Evolutionary conservation across 2,797 vertebrate species (phyloP), one percentile per base, ranked within the genome.

Genomic region (Alectoris magna): DNA sequence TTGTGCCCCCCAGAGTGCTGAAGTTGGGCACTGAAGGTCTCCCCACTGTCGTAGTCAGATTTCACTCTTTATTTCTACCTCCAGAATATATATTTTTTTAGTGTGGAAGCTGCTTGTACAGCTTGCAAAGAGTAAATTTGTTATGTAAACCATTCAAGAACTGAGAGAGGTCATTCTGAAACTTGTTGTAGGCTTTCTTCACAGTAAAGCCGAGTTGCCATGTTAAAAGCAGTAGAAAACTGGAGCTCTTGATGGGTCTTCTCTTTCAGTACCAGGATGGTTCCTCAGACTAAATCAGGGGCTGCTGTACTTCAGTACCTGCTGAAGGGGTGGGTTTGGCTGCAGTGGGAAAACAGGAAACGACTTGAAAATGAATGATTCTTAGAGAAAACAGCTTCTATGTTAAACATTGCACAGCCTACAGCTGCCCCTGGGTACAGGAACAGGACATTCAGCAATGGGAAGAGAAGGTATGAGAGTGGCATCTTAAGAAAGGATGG

Each of bases 301-400:
- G 87, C 14, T 91, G 91, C 93, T 85, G 66, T 82, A 16, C 82
- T 72, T 91, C 34, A 58, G 36, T 36, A 88, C 90, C 91, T 96
- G 91, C 96, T 96, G 97, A 94, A 93, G 75, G 80, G 92, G 71
- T 85, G 91, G 89, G 59, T 36, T 95, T 97, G 93, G 87, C 95
- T 86, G 34, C 31, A 79, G 88, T 58, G 66, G 83, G 83, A 96
- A 97, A 97, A 95, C 96, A 97, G 97, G 96, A 97, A 97, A 96
- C 81, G 86, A 71, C 93, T 95, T 95, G 84, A 88, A 94, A 95
- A 89, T 93, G 91, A 96, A 91, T 95, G 95, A 97, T 92, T 84
- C 92, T 94, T 95, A 84, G 67, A 96, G 94, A 96, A 97, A 96
- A 91, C 63, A 80, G 74, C 49, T 93, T 26, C 90, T 88, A 51